phyloP scores from a whole-genome alignment of 2,797 vertebrate genomes.

The Pangasius mekongensis region DNA sequence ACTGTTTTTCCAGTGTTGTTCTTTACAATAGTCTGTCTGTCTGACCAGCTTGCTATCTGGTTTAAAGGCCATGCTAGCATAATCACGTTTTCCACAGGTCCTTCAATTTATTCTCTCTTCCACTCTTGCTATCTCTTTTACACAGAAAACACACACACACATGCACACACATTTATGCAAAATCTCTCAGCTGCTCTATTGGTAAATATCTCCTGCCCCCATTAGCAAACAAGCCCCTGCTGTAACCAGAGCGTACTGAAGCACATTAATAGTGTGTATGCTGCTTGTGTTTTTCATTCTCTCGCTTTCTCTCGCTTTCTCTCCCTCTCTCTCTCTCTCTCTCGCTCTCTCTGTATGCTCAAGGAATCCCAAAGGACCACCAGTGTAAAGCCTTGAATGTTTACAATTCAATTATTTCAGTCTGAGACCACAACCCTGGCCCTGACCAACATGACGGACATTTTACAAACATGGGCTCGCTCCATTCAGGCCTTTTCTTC shows the following conservation, averaged over 20 bases:
- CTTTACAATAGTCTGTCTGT: not conserved
- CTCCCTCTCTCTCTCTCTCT: not conserved
- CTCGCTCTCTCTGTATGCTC: not conserved
- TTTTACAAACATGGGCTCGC: not conserved
- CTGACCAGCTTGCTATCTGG: not conserved
- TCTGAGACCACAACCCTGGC: not conserved
- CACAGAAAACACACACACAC: not conserved
- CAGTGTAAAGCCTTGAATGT: not conserved
- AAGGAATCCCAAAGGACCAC: not conserved
- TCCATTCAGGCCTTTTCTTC: not conserved
- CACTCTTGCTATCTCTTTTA: not conserved
- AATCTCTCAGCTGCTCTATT: constrained; percentile 12
- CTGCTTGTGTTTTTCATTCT: not conserved
- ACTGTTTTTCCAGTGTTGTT: not conserved
- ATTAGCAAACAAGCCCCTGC: constrained; percentile 21
- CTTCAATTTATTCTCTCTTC: not conserved
- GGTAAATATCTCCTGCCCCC: constrained; percentile 22
- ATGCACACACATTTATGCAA: constrained; percentile 11
- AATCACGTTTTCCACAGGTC: not conserved
- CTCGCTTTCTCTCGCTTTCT: not conserved
- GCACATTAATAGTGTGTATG: constrained; percentile 7
- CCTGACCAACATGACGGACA: not conserved
- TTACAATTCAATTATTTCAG: not conserved
- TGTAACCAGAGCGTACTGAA: not conserved
- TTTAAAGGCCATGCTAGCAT: not conserved